Base-by-base conservation (phyloP, 2,113 vertebrate genomes). In the Asarcornis scutulata region DNA sequence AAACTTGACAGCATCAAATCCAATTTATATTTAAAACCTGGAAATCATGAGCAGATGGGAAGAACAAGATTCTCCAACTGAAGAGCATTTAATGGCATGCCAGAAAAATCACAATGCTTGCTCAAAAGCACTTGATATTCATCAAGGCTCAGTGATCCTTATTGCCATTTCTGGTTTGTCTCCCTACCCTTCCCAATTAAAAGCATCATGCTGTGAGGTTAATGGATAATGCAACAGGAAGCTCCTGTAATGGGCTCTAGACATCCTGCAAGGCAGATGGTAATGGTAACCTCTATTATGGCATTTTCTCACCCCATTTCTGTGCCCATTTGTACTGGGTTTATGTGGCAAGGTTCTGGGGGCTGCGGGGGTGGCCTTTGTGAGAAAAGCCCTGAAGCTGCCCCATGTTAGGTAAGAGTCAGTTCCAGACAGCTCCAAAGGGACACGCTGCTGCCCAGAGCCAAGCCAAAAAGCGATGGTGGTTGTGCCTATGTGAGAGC, bases 91-190 rank as follows among this genome's bases (percentile, higher is more conserved):
- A 73, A 50, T 8, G 23, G 63, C 75, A 59, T 4, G 8, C 55
- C 91, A 86, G 82, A 81, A 86, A 80, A 91, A 86, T 75, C 89
- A 60, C 31, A 66, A 48, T 5, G 27, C 55, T 36, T 32, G 44
- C 79, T 87, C 58, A 38, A 79, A 95, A 83, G 79, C 83, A 75
- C 86, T 91, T 84, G 48, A 77, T 59, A 62, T 36, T 82, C 89
- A 95, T 75, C 72, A 89, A 42, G 52, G 83, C 88, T 66, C 31
- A 11, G 66, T 44, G 69, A 67, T 32, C 86, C 73, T 64, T 22
- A 7, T 14, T 42, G 25, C 68, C 80, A 60, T 34, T 68, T 8
- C 86, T 89, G 78, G 3, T 79, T 67, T 76, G 50, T 5, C 73
- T 58, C 77, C 67, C 26, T 55, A 15, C 23, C 62, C 40, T 55